phyloP scores from a whole-genome alignment of 2,888 invertebrate genomes.

The Eupithecia pulchellata region DNA sequence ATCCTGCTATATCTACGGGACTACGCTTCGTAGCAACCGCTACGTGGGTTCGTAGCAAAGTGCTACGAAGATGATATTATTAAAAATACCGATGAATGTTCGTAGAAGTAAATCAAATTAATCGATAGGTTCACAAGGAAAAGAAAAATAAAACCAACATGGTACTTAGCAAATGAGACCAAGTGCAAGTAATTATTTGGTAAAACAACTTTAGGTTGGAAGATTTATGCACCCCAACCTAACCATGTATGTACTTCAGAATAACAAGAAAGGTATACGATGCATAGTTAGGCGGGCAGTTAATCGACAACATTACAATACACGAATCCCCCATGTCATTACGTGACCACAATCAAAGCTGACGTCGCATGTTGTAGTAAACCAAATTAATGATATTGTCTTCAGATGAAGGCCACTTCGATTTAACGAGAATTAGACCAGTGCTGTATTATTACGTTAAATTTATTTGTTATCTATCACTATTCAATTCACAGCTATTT shows the following conservation, averaged over 20 bases:
- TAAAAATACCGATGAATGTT: background rate
- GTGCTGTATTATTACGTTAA: background rate
- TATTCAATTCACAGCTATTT: background rate
- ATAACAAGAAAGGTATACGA: conserved; percentile 9
- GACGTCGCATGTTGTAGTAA: conserved; percentile 18
- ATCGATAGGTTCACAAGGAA: background rate
- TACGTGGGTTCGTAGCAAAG: conserved; percentile 14
- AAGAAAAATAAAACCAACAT: background rate
- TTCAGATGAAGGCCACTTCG: conserved; percentile 6
- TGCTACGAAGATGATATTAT: background rate
- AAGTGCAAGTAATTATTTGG: background rate
- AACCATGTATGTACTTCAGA: background rate
- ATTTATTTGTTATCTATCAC: conserved; percentile 1
- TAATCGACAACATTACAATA: background rate
- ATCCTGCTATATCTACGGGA: conserved; percentile 25
- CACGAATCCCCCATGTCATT: conserved; percentile 8
- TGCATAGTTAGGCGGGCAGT: background rate
- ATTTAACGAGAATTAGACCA: conserved; percentile 29
- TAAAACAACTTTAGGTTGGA: background rate
- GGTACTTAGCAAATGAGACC: background rate
- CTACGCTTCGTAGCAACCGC: conserved; percentile 2
- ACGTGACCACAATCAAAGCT: conserved; percentile 23
- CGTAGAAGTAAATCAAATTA: background rate
- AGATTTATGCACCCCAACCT: background rate
- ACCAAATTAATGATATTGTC: conserved; percentile 25